Evolutionary conservation across 2,113 vertebrate genomes (phyloP).

Genomic region (Crotophaga sulcirostris): DNA sequence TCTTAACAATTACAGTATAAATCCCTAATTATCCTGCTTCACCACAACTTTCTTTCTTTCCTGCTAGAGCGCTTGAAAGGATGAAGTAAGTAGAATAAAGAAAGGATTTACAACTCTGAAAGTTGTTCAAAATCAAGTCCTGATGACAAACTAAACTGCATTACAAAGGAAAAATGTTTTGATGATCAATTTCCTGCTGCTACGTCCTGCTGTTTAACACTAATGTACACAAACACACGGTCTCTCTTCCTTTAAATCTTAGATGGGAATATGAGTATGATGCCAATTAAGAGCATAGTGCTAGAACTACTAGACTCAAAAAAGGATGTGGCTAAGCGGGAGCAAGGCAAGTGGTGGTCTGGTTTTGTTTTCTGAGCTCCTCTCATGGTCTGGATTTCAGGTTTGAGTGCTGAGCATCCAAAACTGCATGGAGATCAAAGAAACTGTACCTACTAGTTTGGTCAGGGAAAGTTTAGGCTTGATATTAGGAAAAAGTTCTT

Average conservation of each 20-base stretch:
- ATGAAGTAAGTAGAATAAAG: slow-evolving; percentile 48
- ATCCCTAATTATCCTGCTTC: slow-evolving; percentile 58
- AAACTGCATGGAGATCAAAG: not conserved
- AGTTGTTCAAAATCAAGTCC: not conserved
- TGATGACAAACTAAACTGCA: not conserved
- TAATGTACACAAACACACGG: not conserved
- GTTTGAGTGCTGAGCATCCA: not conserved
- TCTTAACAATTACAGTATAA: slow-evolving; percentile 7
- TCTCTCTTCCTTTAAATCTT: not conserved
- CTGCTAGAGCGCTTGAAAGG: not conserved
- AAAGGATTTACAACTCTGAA: slow-evolving; percentile 21
- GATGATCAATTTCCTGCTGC: slow-evolving; percentile 21
- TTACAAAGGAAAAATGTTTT: slow-evolving; percentile 35
- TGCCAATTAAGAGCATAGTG: not conserved
- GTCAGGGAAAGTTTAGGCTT: too few relatives aligned
- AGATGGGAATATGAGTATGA: not conserved
- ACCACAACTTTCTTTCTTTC: slow-evolving; percentile 46
- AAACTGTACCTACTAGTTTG: not conserved
- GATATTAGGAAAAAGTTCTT: too few relatives aligned
- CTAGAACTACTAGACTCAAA: not conserved
- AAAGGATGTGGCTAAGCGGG: not conserved
- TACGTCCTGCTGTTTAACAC: slow-evolving; percentile 1
- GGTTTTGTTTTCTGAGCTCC: not conserved
- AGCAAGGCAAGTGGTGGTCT: not conserved
- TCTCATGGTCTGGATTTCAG: not conserved